These are phyloP conservation scores for Acanthisitta chloris DNA, from an alignment of 2,113 vertebrate species.

Conservation along the genomic window DNA sequence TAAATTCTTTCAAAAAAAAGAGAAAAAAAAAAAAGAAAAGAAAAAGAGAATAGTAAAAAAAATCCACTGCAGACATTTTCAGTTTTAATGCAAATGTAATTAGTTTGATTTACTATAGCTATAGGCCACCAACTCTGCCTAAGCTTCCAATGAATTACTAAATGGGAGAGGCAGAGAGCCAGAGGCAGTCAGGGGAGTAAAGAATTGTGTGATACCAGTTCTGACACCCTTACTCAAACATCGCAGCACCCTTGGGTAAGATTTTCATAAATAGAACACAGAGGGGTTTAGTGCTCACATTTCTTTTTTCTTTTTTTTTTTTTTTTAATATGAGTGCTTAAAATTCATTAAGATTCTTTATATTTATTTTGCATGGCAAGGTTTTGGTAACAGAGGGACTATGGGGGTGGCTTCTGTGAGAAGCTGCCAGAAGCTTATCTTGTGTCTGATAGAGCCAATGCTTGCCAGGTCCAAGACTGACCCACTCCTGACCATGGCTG, in stretches of 20 bases:
- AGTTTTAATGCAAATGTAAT: conserved; percentile 59
- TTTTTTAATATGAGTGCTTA: background rate
- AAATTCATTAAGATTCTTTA: background rate
- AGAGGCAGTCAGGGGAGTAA: background rate
- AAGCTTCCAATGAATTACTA: conserved; percentile 40
- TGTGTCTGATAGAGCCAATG: rapidly evolving
- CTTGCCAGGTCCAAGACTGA: background rate
- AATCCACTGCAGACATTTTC: conserved; percentile 33
- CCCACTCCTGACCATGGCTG: rapidly evolving
- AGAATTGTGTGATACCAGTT: background rate
- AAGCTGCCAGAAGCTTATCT: background rate
- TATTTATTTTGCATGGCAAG: rapidly evolving
- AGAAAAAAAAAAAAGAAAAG: too few species aligned
- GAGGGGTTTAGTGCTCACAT: rapidly evolving
- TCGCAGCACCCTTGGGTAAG: rapidly evolving
- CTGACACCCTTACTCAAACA: background rate
- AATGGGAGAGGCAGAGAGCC: background rate
- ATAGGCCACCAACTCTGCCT: conserved; percentile 32
- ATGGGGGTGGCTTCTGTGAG: rapidly evolving
- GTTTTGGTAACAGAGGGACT: background rate
- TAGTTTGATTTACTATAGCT: conserved; percentile 71
- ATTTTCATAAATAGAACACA: background rate
- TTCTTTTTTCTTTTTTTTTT: background rate
- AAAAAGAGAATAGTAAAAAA: background rate
- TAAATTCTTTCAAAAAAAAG: too few species aligned